Evolutionary conservation across 2,113 vertebrate genomes (phyloP), one percentile per base, ranked within the genome.

Genomic region (Polypterus senegalus): DNA sequence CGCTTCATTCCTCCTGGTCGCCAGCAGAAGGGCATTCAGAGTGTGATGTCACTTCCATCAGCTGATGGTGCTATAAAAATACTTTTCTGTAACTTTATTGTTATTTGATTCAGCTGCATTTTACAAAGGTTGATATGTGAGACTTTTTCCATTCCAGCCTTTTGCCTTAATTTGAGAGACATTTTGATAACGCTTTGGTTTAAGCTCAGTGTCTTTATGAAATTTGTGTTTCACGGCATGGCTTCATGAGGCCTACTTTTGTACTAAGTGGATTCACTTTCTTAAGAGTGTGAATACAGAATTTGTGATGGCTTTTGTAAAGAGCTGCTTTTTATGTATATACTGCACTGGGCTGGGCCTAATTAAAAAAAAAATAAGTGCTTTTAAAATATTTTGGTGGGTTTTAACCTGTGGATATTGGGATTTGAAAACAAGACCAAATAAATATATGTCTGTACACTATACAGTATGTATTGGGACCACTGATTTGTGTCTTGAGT

Each of bases 321-420:
- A 59, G 66, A 58, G 49, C 60, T 49, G 51, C 72, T 63, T 49
- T 67, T 10, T 60, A 77, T 71, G 74, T 66, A 77, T 76, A 77
- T 80, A 71, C 77, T 71, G 61, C 79, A 82, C 79, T 83, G 83
- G 82, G 81, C 85, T 84, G 82, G 83, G 81, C 85, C 82, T 86
- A 51, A 6, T 7, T 7, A 51, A 51, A 51, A 51, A 51, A 6
- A 51, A 51, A 51, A 51, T 80, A 86, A 83, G 74, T 77, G 71
- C 69, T 71, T 77, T 77, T 79, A 46, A 48, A 76, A 67, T 74
- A 74, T 80, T 81, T 72, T 71, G 70, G 75, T 74, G 75, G 79
- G 76, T 81, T 85, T 82, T 83, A 85, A 85, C 81, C 81, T 87
- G 81, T 87, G 85, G 79, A 76, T 64, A 62, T 49, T 69, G 55